Base-by-base conservation (phyloP, 2,888 invertebrate genomes). In the Plagodis dolabraria region DNA sequence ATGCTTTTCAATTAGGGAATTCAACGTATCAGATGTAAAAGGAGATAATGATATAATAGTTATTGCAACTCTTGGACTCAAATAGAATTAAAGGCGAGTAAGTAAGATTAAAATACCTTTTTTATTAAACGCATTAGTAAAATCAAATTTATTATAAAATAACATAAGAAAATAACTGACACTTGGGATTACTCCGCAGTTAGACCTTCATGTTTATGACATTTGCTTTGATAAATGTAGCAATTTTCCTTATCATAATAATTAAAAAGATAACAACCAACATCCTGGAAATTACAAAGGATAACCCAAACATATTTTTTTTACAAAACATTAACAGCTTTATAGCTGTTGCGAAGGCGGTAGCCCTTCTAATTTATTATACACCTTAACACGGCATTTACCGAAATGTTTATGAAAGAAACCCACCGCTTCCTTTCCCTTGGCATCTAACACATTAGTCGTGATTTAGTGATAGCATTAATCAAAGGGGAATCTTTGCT, bases 391-490 rank as follows among this genome's bases (percentile, higher is more conserved):
- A 69, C 60, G 53, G 63, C 71, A 65, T 69, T 75, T 70, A 74
- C 68, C 65, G 72, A 66, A 70, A 70, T 68, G 68, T 70, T 68
- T 70, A 70, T 70, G 71, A 69, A 71, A 68, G 71, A 68, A 70
- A 69, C 68, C 68, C 63, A 63, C 65, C 63, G 69, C 72, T 79
- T 73, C 72, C 73, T 72, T 73, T 68, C 48, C 63, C 52, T 59
- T 54, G 77, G 70, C 74, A 65, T 70, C 69, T 70, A 70, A 64
- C 72, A 76, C 80, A 79, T 82, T 81, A 80, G 72, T 63, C 45
- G 74, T 85, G 87, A 85, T 86, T 84, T 85, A 86, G 75, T 76
- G 79, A 77, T 75, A 69, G 69, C 79, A 85, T 87, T 82, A 78
- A 84, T 86, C 83, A 86, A 76, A 79, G 70, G 74, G 65, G 67